These are phyloP conservation scores for Harlomillsia oculata DNA, from an alignment of 1,140 invertebrate genomes.

Conservation along the genomic window DNA sequence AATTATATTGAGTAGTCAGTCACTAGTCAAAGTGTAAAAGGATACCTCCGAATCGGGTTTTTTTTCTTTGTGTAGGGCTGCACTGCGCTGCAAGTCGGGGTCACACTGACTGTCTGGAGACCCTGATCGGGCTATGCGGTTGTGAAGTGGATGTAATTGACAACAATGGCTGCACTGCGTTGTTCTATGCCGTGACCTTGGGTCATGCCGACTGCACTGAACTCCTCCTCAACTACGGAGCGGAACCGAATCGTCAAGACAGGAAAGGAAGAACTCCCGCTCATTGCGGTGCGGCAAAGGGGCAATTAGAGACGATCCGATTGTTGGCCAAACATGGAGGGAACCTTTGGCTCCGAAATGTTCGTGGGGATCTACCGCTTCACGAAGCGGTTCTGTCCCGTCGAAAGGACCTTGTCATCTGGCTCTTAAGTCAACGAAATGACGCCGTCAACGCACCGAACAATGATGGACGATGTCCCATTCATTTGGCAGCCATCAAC, in stretches of 20 bases:
- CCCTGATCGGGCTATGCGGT: constrained; percentile 76
- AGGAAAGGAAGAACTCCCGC: constrained; percentile 59
- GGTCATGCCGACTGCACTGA: constrained; percentile 89
- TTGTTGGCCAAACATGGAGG: constrained; percentile 67
- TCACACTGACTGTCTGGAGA: constrained; percentile 83
- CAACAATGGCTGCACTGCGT: constrained; percentile 81
- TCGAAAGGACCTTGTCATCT: constrained; percentile 71
- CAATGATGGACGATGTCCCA: constrained; percentile 78
- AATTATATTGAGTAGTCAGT: too few species aligned
- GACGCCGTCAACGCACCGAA: constrained; percentile 79
- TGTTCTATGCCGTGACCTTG: constrained; percentile 92
- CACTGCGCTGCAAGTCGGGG: constrained; percentile 94
- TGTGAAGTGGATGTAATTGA: constrained; percentile 48
- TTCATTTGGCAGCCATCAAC: constrained; percentile 88
- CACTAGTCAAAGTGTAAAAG: too few species aligned
- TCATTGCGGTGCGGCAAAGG: constrained; percentile 89
- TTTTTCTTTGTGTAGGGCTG: too few species aligned
- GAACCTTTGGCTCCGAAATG: constrained; percentile 85
- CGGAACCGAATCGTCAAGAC: constrained; percentile 84
- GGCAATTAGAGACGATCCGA: constrained; percentile 75
- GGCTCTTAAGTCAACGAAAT: constrained; percentile 70
- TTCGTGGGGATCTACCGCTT: constrained; percentile 77
- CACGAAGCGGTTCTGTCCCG: constrained; percentile 92
- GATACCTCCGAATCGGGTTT: too few species aligned
- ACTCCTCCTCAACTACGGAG: constrained; percentile 74